Conservation (phyloP, 2,113 vertebrate species). For the Urocitellus parryii region DNA sequence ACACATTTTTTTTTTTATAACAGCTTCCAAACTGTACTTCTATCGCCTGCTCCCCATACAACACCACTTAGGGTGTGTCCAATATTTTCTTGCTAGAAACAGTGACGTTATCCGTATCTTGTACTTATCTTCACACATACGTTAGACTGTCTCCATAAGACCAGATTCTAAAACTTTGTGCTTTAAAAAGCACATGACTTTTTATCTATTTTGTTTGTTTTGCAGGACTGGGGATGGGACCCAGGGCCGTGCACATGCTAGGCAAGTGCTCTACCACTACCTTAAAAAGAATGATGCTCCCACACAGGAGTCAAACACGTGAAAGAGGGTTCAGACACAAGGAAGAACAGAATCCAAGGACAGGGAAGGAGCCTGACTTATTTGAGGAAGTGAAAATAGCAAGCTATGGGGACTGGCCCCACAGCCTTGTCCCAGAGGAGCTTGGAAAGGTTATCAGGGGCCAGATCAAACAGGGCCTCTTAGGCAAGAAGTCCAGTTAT, state of each 20-base stretch:
- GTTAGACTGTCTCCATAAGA: neutral
- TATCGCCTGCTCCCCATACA: neutral
- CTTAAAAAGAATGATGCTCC: neutral
- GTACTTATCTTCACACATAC: neutral
- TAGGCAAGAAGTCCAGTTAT: constrained; percentile 57
- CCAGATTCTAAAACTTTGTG: neutral
- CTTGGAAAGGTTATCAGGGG: constrained; percentile 75
- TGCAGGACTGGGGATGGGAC: neutral
- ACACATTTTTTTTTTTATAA: neutral
- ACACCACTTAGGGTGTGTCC: neutral
- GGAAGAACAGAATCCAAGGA: constrained; percentile 60
- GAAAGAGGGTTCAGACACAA: constrained; percentile 61
- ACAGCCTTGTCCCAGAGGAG: constrained; percentile 3
- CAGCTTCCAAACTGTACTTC: neutral
- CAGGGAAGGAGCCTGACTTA: constrained; percentile 71
- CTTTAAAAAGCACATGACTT: neutral
- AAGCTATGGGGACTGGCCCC: constrained; percentile 72
- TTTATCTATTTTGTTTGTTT: neutral
- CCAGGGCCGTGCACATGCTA: neutral
- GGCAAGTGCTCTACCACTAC: neutral
- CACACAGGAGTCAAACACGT: constrained; percentile 10
- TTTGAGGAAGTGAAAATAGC: constrained; percentile 82
- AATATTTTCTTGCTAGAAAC: neutral
- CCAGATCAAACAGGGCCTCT: constrained; percentile 74
- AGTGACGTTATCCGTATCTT: too few species aligned